Evolutionary conservation across 2,888 invertebrate species (phyloP), one percentile per base, ranked within the genome.

Genomic region (Volucella inflata): DNA sequence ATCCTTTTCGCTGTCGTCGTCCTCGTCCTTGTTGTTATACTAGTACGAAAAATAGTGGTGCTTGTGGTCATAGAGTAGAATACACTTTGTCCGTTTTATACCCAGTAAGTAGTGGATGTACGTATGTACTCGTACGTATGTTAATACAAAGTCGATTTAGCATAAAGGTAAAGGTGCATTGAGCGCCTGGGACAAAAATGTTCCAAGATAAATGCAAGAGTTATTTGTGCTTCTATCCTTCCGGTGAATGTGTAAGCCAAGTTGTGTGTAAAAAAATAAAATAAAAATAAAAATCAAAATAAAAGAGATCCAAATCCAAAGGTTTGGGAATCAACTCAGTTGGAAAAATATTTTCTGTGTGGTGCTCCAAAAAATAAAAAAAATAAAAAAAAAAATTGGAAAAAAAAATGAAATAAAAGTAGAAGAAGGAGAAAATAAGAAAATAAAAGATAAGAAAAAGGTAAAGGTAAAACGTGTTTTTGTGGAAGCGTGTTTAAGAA

Each of bases 401-500:
- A 14, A 72, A 72, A 74, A 53, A 44, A 59, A 65, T 70, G 70
- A 38, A 80, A 77, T 79, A 70, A 55, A 76, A 77, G 72, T 72
- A 85, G 76, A 81, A 85, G 81, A 30, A 30, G 30, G 30, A 30
- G 42, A 70, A 68, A 46, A 46, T 14, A 72, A 72, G 68, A 53
- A 44, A 59, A 65, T 70, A 75, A 38, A 80, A 77, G 84, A 70
- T 62, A 76, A 77, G 72, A 76, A 85, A 80, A 81, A 85, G 81
- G 85, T 81, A 80, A 81, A 85, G 81, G 85, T 81, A 81, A 81
- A 85, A 85, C 85, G 85, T 81, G 85, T 85, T 85, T 65, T 81
- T 85, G 85, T 85, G 85, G 72, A 81, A 85, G 59, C 81, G 85
- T 71, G 72, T 53, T 30, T 30, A 81, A 71, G 59, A 72, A 81